Evolutionary conservation across 2,113 vertebrate species (phyloP), one percentile per base, ranked within the genome.

Genomic region (Penelope pileata): DNA sequence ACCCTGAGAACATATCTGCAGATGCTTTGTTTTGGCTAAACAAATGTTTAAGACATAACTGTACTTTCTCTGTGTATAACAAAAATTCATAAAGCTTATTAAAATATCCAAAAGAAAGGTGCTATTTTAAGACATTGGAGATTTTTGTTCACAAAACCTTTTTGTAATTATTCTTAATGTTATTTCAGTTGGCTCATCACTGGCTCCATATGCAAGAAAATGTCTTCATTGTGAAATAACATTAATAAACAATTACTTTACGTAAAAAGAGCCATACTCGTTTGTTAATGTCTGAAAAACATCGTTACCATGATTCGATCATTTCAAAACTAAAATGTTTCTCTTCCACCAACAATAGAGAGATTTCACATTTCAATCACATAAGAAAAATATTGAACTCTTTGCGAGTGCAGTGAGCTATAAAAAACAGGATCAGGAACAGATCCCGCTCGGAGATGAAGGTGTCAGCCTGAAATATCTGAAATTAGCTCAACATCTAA

Each of bases 11-110:
- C 60, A 42, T 42, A 83, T 30, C 81, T 91, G 78, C 72, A 81
- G 78, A 90, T 79, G 77, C 90, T 91, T 90, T 74, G 64, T 22
- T 88, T 72, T 51, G 77, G 92, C 83, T 47, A 86, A 94, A 92
- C 75, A 68, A 88, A 89, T 83, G 43, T 32, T 97, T 97, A 96
- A 97, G 96, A 97, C 96, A 92, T 94, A 84, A 94, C 91, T 95
- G 96, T 85, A 96, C 87, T 95, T 97, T 79, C 79, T 95, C 29
- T 83, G 83, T 83, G 73, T 50, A 47, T 82, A 96, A 95, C 64
- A 88, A 90, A 86, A 80, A 93, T 60, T 10, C 54, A 29, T 78
- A 32, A 88, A 94, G 84, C 90, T 92, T 90, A 78, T 86, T 88
- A 48, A 66, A 66, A 86, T 34, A 38, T 73, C 83, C 76, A 53